Evolutionary conservation across 2,113 vertebrate species (phyloP).

Genomic region (Dromiciops gliroides): DNA sequence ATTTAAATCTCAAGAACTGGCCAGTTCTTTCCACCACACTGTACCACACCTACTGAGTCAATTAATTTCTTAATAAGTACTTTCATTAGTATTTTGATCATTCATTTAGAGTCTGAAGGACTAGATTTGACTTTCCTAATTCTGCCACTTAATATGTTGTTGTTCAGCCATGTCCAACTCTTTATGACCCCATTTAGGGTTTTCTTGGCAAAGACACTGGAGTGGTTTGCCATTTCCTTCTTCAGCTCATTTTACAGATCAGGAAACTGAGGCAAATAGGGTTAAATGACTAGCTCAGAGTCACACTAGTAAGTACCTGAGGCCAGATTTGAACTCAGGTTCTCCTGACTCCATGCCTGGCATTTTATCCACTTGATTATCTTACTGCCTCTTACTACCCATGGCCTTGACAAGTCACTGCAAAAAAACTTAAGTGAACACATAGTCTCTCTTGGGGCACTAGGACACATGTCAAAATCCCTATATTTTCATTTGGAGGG

Average conservation of each 20-base stretch:
- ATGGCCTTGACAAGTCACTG: not conserved
- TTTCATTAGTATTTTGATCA: no score
- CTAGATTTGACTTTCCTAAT: no score
- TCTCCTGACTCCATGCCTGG: not conserved
- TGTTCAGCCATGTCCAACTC: not conserved
- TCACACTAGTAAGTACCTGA: not conserved
- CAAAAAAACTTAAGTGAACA: not conserved
- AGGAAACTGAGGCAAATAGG: not conserved
- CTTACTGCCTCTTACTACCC: not conserved
- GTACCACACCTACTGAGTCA: no score
- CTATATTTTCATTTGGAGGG: not conserved
- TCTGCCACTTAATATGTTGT: no score
- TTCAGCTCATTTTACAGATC: not conserved
- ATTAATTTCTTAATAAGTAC: no score
- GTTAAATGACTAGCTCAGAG: not conserved
- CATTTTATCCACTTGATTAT: not conserved
- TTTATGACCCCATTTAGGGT: not conserved
- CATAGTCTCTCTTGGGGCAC: not conserved
- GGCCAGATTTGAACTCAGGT: not conserved
- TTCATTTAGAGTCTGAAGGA: no score
- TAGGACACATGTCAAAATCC: not conserved
- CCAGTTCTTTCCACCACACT: no score
- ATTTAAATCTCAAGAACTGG: no score
- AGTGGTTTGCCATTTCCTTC: no score
- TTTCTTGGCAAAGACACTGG: not conserved